Conservation (phyloP, 2,888 invertebrate genomes). For the Meganola albula region DNA sequence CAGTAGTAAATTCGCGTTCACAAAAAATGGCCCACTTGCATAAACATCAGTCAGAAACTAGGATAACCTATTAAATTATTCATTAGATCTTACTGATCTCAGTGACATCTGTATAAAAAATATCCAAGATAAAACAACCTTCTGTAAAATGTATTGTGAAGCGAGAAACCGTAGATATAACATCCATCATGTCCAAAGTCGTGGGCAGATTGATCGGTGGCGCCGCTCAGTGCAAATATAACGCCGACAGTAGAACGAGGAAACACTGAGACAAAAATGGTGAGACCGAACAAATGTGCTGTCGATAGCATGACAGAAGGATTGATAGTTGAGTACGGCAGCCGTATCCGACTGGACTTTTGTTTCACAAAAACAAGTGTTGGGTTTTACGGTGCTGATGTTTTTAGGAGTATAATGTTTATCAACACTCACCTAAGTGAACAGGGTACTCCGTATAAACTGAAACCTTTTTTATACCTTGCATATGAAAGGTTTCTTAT, state of each 20-base stretch:
- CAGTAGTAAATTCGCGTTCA: slow-evolving; percentile 21
- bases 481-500: too few relatives aligned
- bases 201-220: slow-evolving; percentile 65
- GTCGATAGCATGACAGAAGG: slow-evolving; percentile 71
- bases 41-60: slow-evolving; percentile 41
- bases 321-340: slow-evolving; percentile 58
- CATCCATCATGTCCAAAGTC: slow-evolving; percentile 68
- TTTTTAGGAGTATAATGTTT: too few relatives aligned
- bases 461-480: too few relatives aligned
- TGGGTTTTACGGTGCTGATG: too few relatives aligned
- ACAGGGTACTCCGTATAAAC: too few relatives aligned
- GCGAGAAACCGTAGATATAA: slow-evolving; percentile 37
- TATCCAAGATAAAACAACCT: slow-evolving; percentile 37
- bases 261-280: slow-evolving; percentile 70
- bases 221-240: slow-evolving; percentile 46
- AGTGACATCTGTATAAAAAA: slow-evolving; percentile 46
- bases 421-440: too few relatives aligned
- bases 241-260: slow-evolving; percentile 31
- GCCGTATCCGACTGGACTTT: slow-evolving; percentile 16
- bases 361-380: slow-evolving; percentile 21
- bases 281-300: slow-evolving; percentile 72
- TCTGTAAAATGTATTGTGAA: slow-evolving; percentile 53
- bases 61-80: slow-evolving; percentile 55
- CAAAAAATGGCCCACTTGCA: slow-evolving; percentile 33
- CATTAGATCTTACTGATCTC: slow-evolving; percentile 46